Evolutionary conservation across 2,888 invertebrate genomes (phyloP).

Genomic region (Myathropa florea): DNA sequence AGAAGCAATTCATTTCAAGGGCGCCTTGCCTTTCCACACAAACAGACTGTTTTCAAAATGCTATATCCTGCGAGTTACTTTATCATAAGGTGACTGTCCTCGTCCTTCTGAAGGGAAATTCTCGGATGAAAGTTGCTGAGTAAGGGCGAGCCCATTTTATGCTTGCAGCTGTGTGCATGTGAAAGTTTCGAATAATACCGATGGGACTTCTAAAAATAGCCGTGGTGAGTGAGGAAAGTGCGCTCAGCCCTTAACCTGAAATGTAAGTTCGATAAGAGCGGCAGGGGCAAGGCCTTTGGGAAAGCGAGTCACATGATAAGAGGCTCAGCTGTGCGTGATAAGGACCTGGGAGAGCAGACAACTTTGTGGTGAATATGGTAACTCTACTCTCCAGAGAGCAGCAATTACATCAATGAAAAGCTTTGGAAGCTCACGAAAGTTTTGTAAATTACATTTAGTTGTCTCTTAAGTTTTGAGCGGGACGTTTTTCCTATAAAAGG

Average conservation of each 20-base stretch:
- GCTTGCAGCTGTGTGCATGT: background rate
- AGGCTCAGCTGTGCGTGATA: conserved; percentile 20
- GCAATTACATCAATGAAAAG: background rate
- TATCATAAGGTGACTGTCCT: too few relatives aligned
- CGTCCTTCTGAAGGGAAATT: background rate
- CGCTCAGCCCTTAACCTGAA: background rate
- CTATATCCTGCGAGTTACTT: too few relatives aligned
- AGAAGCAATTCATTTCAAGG: background rate
- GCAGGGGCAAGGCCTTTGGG: background rate
- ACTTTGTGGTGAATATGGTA: conserved; percentile 27
- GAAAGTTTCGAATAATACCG: background rate
- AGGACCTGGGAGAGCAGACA: conserved; percentile 12
- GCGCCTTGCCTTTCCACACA: background rate
- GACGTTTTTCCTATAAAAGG: background rate
- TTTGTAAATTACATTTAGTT: background rate
- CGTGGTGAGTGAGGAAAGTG: conserved; percentile 38
- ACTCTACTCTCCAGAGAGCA: conserved; percentile 25
- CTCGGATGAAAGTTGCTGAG: too few relatives aligned
- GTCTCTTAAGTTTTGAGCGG: background rate
- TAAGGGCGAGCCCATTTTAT: background rate
- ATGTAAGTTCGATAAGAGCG: background rate
- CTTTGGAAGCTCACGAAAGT: conserved; percentile 14
- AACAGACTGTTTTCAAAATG: background rate
- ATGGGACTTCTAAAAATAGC: conserved; percentile 54
- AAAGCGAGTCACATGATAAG: conserved; percentile 23